phyloP scores from a whole-genome alignment of 2,888 invertebrate species.

The Hirtodrosophila duncani region DNA sequence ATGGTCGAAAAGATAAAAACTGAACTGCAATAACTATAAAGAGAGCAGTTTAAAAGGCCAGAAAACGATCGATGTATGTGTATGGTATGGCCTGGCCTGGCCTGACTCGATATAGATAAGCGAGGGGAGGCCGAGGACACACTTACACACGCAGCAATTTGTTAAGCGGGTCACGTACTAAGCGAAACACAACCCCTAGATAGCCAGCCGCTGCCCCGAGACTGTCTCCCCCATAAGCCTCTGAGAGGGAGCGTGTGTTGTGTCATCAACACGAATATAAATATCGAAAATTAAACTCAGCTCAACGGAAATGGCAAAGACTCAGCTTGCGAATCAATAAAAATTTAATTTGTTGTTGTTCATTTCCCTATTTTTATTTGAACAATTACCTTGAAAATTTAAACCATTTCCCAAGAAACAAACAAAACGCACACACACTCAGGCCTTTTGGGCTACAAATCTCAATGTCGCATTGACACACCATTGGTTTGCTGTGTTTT shows the following conservation, averaged over 20 bases:
- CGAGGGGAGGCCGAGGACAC: constrained; percentile 4
- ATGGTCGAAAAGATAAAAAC: constrained; percentile 60
- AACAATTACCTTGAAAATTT: constrained; percentile 37
- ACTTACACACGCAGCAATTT: constrained; percentile 60
- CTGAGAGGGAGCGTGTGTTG: constrained; percentile 20
- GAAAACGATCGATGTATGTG: constrained; percentile 1
- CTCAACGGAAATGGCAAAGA: constrained; percentile 56
- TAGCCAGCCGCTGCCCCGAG: no score
- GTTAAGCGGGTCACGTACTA: constrained; percentile 65
- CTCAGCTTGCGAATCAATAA: constrained; percentile 58
- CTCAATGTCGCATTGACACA: constrained; percentile 36
- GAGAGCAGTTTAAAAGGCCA: constrained; percentile 37
- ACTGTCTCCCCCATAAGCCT: neutral
- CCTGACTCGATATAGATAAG: constrained; percentile 2
- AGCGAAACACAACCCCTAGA: constrained; percentile 24
- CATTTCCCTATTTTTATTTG: constrained; percentile 12
- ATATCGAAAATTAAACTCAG: constrained; percentile 67
- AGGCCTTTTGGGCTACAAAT: constrained; percentile 23
- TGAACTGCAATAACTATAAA: constrained; percentile 68
- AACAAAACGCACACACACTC: constrained; percentile 4
- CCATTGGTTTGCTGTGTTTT: neutral
- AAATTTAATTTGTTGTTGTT: constrained; percentile 52
- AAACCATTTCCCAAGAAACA: constrained; percentile 47
- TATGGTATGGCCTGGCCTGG: neutral
- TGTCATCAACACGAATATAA: constrained; percentile 65